Percentiles rank a stretch among this genome's conserved stretches.
Evolutionary conservation across 1,140 invertebrate species (phyloP).

Genomic region (Eriosoma lanigerum): DNA sequence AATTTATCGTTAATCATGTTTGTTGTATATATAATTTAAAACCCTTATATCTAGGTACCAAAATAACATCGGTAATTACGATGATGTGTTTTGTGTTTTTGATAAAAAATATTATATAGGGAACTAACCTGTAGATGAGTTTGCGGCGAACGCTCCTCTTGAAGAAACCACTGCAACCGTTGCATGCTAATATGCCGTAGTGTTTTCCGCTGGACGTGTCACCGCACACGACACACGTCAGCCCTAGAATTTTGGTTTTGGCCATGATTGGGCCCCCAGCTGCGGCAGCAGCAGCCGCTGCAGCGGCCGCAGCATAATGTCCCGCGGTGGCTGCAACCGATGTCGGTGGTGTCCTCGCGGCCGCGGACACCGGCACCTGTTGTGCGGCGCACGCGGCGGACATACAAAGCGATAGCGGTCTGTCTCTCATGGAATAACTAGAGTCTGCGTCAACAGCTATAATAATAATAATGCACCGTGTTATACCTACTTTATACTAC

Average conservation of each 20-base stretch:
- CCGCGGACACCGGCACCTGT: constrained; percentile 56
- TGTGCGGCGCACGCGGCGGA: constrained; percentile 47
- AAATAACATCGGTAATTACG: too few species aligned
- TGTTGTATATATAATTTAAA: too few species aligned
- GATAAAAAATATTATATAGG: too few species aligned
- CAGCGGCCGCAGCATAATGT: constrained; percentile 3
- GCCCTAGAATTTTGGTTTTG: constrained; percentile 61
- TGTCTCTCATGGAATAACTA: constrained; percentile 22
- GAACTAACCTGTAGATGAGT: constrained; percentile 94
- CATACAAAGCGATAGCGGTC: constrained; percentile 48
- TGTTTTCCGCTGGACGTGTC: constrained; percentile 97
- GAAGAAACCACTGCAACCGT: constrained; percentile 98
- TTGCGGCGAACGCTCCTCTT: constrained; percentile 94
- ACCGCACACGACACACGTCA: constrained; percentile 92
- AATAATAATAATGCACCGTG: too few species aligned
- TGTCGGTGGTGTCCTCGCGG: constrained; percentile 54
- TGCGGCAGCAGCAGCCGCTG: neutral
- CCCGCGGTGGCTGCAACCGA: constrained; percentile 1
- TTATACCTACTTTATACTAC: too few species aligned
- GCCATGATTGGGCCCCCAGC: constrained; percentile 7
- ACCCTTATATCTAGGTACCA: too few species aligned
- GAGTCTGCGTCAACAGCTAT: neutral
- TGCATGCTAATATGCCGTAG: constrained; percentile 98
- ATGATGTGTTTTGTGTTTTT: too few species aligned
- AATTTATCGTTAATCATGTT: too few species aligned